Conservation (phyloP, 1,140 invertebrate species). For the Calephelis virginiensis region DNA sequence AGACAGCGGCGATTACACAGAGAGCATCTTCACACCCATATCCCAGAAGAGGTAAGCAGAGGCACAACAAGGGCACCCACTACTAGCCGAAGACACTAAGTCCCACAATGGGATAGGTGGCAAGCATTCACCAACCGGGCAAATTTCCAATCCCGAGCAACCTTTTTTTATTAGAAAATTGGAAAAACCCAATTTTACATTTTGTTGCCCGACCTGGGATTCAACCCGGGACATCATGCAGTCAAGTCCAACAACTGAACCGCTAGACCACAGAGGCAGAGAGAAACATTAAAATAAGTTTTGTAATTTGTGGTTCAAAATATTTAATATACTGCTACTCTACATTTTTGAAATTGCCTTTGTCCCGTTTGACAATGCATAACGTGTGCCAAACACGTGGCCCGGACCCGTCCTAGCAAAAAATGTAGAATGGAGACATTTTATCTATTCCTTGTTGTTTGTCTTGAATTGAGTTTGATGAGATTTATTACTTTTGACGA, state of each 20-base stretch:
- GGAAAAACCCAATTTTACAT: no score
- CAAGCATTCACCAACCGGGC: no score
- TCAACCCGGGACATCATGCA: no score
- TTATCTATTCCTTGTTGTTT: constrained; percentile 25
- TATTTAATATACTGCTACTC: constrained; percentile 27
- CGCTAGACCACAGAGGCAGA: not conserved
- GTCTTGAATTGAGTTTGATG: constrained; percentile 5
- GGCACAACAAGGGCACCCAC: no score
- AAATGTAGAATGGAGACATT: constrained; percentile 28
- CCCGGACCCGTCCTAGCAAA: constrained; percentile 36
- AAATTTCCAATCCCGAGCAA: no score
- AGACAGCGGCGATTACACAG: not conserved
- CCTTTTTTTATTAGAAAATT: no score
- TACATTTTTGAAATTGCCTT: constrained; percentile 8
- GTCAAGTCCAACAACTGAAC: no score
- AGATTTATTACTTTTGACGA: not conserved
- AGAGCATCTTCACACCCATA: no score
- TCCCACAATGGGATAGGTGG: no score
- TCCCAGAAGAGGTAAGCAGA: no score
- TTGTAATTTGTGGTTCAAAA: not conserved
- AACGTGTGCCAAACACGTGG: constrained; percentile 60
- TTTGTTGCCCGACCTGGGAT: no score
- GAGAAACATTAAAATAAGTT: not conserved
- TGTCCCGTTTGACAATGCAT: constrained; percentile 40
- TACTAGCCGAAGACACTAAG: no score